Conservation (phyloP, 2,888 invertebrate genomes). For the Protula sp. region DNA sequence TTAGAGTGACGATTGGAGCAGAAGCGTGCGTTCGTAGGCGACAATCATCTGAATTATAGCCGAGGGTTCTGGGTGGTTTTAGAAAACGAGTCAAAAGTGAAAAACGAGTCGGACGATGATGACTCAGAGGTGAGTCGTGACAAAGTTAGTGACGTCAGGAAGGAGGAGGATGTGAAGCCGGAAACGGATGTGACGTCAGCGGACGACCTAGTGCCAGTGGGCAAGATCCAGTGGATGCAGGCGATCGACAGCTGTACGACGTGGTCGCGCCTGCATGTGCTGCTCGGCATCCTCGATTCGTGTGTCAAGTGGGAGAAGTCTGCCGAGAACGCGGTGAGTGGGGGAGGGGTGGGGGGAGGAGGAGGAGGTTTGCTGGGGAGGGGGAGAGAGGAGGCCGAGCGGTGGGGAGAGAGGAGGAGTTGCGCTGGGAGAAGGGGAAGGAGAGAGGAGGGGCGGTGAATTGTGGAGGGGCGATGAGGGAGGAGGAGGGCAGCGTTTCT, state of each 20-base stretch:
- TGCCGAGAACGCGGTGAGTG: constrained; percentile 52
- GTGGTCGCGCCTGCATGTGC: constrained; percentile 49
- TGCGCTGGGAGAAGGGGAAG: background rate
- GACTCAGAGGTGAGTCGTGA: too few relatives aligned
- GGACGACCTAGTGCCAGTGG: too few relatives aligned
- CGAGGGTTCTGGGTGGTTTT: too few relatives aligned
- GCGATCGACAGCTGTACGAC: constrained; percentile 44
- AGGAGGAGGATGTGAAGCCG: too few relatives aligned
- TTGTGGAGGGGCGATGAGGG: too few relatives aligned
- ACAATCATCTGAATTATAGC: constrained; percentile 23
- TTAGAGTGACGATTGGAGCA: background rate
- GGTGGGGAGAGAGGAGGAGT: background rate
- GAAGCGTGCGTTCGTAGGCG: background rate
- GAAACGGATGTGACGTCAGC: too few relatives aligned
- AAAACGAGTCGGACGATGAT: too few relatives aligned
- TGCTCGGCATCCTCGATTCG: constrained; percentile 51
- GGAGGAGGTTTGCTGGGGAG: background rate
- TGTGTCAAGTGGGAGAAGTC: constrained; percentile 55
- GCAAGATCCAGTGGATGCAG: constrained; percentile 50
- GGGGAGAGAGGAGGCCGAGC: background rate
- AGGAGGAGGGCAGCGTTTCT: too few relatives aligned
- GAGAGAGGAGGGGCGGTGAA: background rate
- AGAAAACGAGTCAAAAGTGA: too few relatives aligned
- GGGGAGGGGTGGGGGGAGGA: too few relatives aligned
- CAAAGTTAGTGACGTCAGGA: too few relatives aligned